phyloP scores from a whole-genome alignment of 2,797 vertebrate genomes.

The Cossypha heuglini region DNA sequence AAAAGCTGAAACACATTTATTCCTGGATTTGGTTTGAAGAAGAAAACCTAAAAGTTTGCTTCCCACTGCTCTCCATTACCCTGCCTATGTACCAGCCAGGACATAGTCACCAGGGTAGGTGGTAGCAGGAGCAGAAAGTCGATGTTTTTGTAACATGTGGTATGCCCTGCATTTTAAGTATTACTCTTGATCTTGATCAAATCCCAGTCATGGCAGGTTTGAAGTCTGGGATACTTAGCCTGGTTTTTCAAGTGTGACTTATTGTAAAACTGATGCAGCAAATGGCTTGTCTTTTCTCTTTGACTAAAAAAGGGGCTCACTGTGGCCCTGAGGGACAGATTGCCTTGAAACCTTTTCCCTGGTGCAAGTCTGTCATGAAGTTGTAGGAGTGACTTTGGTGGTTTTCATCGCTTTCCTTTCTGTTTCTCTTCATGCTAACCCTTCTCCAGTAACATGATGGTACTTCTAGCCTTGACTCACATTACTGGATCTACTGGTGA shows the following conservation, averaged over 20 bases:
- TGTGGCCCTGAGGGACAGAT: neutral
- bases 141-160: neutral
- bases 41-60: neutral
- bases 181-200: neutral
- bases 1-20: neutral
- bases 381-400: neutral
- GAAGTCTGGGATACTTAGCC: neutral
- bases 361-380: neutral
- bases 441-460: neutral
- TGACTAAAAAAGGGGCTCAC: neutral
- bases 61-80: neutral
- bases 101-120: neutral
- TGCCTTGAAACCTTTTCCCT: neutral
- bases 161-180: neutral
- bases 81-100: neutral
- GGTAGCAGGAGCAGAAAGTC: neutral
- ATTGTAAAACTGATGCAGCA: neutral
- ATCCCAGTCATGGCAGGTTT: neutral
- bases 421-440: neutral
- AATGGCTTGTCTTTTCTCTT: neutral
- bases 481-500: neutral
- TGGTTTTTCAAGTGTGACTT: neutral
- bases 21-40: neutral
- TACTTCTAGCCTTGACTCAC: neutral
- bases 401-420: neutral